These are phyloP conservation scores for Busseola fusca DNA, from an alignment of 2,888 invertebrate species.

Conservation along the genomic window DNA sequence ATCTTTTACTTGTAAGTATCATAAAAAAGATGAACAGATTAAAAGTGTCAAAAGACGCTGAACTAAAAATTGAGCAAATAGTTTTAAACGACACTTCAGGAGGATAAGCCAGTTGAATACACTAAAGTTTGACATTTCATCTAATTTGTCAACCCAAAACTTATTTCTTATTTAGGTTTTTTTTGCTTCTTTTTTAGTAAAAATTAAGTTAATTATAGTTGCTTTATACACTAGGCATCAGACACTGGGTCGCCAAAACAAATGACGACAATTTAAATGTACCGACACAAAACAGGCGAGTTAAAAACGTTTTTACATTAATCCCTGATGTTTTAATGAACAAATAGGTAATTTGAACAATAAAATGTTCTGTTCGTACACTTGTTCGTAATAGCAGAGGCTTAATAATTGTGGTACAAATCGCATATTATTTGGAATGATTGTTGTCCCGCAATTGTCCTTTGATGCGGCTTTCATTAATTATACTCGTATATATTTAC, in stretches of 20 bases:
- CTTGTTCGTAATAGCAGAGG: slow-evolving; percentile 42
- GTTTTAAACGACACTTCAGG: slow-evolving; percentile 14
- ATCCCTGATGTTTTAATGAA: slow-evolving; percentile 41
- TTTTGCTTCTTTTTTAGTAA: neutral
- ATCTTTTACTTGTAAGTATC: slow-evolving; percentile 3
- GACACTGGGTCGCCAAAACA: slow-evolving; percentile 23
- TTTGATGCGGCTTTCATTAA: slow-evolving; percentile 32
- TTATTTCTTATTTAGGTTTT: neutral
- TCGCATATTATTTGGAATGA: slow-evolving; percentile 42
- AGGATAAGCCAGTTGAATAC: slow-evolving; percentile 16
- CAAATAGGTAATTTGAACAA: slow-evolving; percentile 47
- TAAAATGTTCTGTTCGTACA: slow-evolving; percentile 39
- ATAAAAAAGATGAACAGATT: slow-evolving; percentile 4
- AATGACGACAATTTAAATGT: slow-evolving; percentile 34
- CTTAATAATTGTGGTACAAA: slow-evolving; percentile 47
- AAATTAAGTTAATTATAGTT: slow-evolving; percentile 1
- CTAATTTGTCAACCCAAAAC: neutral
- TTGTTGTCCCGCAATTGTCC: slow-evolving; percentile 13
- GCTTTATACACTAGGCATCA: neutral
- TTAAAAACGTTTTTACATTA: slow-evolving; percentile 43
- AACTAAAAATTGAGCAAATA: slow-evolving; percentile 10
- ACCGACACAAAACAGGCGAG: slow-evolving; percentile 9
- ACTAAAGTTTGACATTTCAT: slow-evolving; percentile 3
- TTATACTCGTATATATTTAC: no score
- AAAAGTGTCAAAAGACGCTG: slow-evolving; percentile 7